Base-by-base conservation (phyloP, 2,797 vertebrate species). In the Alfaro cultratus region DNA sequence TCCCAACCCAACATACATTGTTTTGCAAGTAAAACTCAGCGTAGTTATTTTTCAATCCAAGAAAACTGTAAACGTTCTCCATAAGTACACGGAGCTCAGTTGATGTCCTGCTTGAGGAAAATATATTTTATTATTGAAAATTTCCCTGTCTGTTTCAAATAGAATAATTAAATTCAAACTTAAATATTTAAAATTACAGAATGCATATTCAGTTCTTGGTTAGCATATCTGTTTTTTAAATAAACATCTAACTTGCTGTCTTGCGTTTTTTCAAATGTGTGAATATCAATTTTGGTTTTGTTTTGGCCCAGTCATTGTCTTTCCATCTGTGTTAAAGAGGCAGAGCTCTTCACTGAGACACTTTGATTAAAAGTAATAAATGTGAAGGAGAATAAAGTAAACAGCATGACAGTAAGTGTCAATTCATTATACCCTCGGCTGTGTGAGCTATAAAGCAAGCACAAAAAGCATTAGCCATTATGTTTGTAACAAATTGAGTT, bases 321-420 rank as follows among this genome's bases (percentile, higher is more conserved):
- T 68, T 68, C 46, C 46, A 76, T 4, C 57, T 0, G 80, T 4
- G 43, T 34, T 78, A 67, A 82, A 79, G 75, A 86, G 77, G 57
- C 73, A 53, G 75, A n/a, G 39, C 80, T 80, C 74, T 5, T 26
- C 36, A 39, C 13, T n/a, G 2, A 71, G 81, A 18, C n/a, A 8
- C 80, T 82, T 77, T 64, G 75, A 55, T 76, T 82, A 67, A 85
- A 84, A 60, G 77, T 80, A 74, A 85, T 83, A 80, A 0, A 84
- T 83, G 76, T 83, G 79, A 79, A 79, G 68, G 81, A 68, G 55
- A 77, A 75, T 51, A 62, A 81, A 75, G 76, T 76, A 79, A 80
- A 83, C 64, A 46, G 67, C 77, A 55, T 81, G 80, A 46, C 75
- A 73, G 79, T 76, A 39, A 41, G 75, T 74, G 68, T 86, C 77